Base-by-base conservation (phyloP, 1,140 invertebrate species). In the Diabrotica virgifera region DNA sequence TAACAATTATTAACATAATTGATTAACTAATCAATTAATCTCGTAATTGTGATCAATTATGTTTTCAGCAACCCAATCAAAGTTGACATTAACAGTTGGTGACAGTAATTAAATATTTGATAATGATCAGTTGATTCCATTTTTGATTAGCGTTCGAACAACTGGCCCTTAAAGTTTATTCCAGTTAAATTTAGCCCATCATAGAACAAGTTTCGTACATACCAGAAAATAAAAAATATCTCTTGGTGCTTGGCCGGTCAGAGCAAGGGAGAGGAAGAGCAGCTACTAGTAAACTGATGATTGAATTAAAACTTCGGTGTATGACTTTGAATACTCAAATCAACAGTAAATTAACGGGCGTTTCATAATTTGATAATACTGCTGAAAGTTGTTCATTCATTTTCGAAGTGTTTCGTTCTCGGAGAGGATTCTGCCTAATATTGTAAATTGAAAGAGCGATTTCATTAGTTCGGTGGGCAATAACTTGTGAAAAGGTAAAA, bases 261-360 rank as follows among this genome's bases (percentile, higher is more conserved):
- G 8, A 46, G 40, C 40, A 46, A 24, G 40, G 6, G n/a, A 46
- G 40, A 46, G 40, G 40, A 46, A 46, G 40, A 46, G 40, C 6
- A 8, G n/a, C 8, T 8, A 46, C 8, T 8, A 46, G 40, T 46
- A n/a, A 46, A 46, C 5, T 40, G 62, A 55, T 67, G 65, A 72
- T 72, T 70, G 60, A 72, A 69, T 72, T 72, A 72, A 72, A 72
- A 70, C 63, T 69, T 72, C 63, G 64, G 62, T 35, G 58, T 64
- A 54, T 59, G 63, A 65, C 63, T 67, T 67, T 66, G 70, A 72
- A 72, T 72, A 65, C 65, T 67, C 65, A 67, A 72, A 72, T 72
- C 70, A 72, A 72, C 70, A 68, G 58, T 46, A 59, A 72, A 72
- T 72, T 69, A 72, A 67, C 63, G 64, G 53, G 62, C 64, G 66